These are phyloP conservation scores for Oegoconia quadripuncta DNA, from an alignment of 2,888 invertebrate species.

Conservation along the genomic window DNA sequence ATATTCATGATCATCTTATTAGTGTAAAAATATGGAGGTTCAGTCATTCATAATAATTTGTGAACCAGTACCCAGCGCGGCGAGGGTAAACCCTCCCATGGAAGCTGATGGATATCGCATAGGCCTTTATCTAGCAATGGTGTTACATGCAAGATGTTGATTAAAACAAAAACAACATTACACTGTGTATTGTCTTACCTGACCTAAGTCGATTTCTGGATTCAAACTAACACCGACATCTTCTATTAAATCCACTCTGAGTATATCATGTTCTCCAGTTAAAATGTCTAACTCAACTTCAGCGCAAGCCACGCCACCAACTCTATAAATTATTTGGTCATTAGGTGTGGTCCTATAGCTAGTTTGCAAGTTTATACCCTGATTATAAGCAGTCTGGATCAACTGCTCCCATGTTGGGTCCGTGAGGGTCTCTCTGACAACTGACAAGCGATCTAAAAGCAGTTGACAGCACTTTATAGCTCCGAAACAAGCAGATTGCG, in stretches of 20 bases:
- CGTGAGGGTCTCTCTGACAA: slow-evolving; percentile 53
- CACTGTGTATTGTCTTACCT: slow-evolving; percentile 52
- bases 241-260: slow-evolving; percentile 82
- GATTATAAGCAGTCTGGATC: slow-evolving; percentile 61
- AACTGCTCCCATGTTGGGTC: slow-evolving; percentile 75
- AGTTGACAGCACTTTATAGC: slow-evolving; percentile 72
- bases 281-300: slow-evolving; percentile 87
- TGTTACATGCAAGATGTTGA: neutral
- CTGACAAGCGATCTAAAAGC: slow-evolving; percentile 64
- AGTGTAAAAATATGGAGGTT: too few relatives aligned
- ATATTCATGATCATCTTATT: too few relatives aligned
- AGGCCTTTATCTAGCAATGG: neutral
- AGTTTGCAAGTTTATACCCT: slow-evolving; percentile 54
- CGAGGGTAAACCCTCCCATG: too few relatives aligned
- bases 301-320: slow-evolving; percentile 78
- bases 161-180: neutral
- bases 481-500: slow-evolving; percentile 41
- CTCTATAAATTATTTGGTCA: slow-evolving; percentile 42
- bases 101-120: too few relatives aligned
- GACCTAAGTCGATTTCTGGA: slow-evolving; percentile 83
- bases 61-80: too few relatives aligned
- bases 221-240: slow-evolving; percentile 83
- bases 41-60: too few relatives aligned
- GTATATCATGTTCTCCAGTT: slow-evolving; percentile 83
- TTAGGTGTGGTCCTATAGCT: slow-evolving; percentile 43